Conservation (phyloP, 37 sponge, comb jelly and placozoan genomes). For the Chondrilla cf. caribensis region DNA sequence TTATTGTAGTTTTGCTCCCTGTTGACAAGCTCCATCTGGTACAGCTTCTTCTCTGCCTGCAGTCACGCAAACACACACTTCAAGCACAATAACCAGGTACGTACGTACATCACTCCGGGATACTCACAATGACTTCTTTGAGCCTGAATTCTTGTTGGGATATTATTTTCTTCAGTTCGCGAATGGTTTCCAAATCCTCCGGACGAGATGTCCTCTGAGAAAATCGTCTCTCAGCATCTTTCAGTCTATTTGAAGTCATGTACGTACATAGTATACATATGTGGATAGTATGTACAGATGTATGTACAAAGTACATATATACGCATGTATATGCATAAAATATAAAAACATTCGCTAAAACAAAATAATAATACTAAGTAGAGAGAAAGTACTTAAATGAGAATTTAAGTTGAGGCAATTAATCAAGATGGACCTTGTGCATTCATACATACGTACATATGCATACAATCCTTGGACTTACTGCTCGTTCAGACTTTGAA, state of each 20-base stretch:
- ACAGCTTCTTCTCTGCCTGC: slow-evolving; percentile 84
- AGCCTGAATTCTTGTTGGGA: slow-evolving; percentile 44
- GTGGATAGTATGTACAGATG: not conserved
- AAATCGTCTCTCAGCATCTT: slow-evolving; percentile 48
- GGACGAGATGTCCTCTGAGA: slow-evolving; percentile 50
- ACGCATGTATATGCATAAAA: no score
- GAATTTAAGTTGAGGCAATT: no score
- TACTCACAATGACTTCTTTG: slow-evolving; percentile 62
- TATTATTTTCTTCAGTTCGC: slow-evolving; percentile 45
- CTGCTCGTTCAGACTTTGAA: slow-evolving; percentile 38
- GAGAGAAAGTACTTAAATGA: no score
- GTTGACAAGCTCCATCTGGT: slow-evolving; percentile 89
- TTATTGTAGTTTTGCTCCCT: slow-evolving; percentile 95
- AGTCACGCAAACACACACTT: no score
- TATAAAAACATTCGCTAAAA: no score
- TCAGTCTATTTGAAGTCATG: slow-evolving; percentile 24
- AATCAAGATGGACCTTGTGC: no score
- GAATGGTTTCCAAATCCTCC: slow-evolving; percentile 66
- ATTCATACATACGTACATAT: no score
- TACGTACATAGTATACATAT: not conserved
- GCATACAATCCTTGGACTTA: not conserved
- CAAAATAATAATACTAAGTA: no score
- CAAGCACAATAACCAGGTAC: not conserved
- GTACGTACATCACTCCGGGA: not conserved
- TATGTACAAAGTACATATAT: not conserved